Base-by-base conservation (phyloP, 2,113 vertebrate genomes). In the Athene noctua region DNA sequence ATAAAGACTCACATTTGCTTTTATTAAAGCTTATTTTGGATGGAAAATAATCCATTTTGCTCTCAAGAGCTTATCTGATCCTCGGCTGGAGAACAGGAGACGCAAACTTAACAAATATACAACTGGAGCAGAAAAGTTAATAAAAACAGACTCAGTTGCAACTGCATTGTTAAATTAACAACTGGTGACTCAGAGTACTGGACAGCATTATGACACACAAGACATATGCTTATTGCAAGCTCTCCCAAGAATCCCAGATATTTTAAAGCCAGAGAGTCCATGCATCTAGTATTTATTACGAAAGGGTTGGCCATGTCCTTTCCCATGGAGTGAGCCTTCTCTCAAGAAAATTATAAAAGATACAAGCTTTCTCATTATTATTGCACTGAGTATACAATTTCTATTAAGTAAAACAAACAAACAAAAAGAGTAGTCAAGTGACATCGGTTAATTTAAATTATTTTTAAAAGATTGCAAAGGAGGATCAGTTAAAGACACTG, bases 21-120 rank as follows among this genome's bases (percentile, higher is more conserved):
- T 94, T 92, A 95, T 93, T 96, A 83, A 96, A 93, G 38, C 38
- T 78, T 62, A n/a, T 66, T 97, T 91, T 94, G 81, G 72, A 78
- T 40, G 13, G 55, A 80, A 92, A 86, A 55, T 65, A 89, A 88
- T 85, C n/a, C 13, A 2, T 23, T 91, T 91, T 91, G n/a, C 54
- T 86, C 87, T 81, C 61, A 70, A 73, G 86, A 94, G 32, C 47
- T 95, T 94, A 91, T 91, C 83, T 89, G 88, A 92, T 93, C 61
- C 71, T 96, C 75, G 86, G 34, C 49, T 87, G 81, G 61, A 71
- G 87, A 70, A 68, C 3, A 80, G 46, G 47, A 89, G 77, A 90
- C 51, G 52, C 51, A 90, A 93, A 77, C 52, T 78, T 66, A 90
- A 92, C 94, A 87, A 90, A 86, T 51, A 55, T 29, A 70, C 34